Base-by-base conservation (phyloP, 2,113 vertebrate genomes). In the Mus musculus region DNA sequence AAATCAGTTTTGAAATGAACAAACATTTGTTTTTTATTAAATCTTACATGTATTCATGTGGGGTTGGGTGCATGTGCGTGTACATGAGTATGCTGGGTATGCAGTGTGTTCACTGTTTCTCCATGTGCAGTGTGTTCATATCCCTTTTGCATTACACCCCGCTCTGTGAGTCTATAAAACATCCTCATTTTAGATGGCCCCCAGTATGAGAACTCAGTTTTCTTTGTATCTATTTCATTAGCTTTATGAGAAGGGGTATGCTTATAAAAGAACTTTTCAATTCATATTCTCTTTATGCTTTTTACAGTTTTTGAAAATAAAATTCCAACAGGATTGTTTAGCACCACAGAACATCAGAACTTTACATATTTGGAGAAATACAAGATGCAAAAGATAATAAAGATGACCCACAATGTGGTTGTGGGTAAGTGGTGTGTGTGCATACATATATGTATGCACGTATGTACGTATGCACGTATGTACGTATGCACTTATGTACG, bases 11-110 rank as follows among this genome's bases (percentile, higher is more conserved):
- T 30, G 65, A 14, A 82, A 75, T 24, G 36, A 28, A 89, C 17
- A 67, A 88, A 65, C 54, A 76, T 72, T n/a, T 90, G 49, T 89
- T 89, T 54, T 89, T 54, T 63, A 13, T 94, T 84, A 96, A 93
- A 84, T 82, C 20, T 10, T 82, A 61, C 19, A 77, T 33, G 46
- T 33, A 30, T 30, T 16, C 28, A 4, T 30, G 65, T 30, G 46
- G 3, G 9, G 46, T 24, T 75, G 49, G n/a, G 28, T 42, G 54
- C 19, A n/a, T 54, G 16, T 42, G 72, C 22, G 24, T 69, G 63
- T 12, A 65, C 26, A 24, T 80, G 14, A 24, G 72, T 75, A 46
- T 81, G 49, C 8, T 81, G 36, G 22, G 1, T 39, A 80, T 39
- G 56, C 42, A 42, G 42, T 42, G 42, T 42, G 42, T 42, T 42